Base-by-base conservation (phyloP, 2,888 invertebrate species). In the Stenodera caucasica region DNA sequence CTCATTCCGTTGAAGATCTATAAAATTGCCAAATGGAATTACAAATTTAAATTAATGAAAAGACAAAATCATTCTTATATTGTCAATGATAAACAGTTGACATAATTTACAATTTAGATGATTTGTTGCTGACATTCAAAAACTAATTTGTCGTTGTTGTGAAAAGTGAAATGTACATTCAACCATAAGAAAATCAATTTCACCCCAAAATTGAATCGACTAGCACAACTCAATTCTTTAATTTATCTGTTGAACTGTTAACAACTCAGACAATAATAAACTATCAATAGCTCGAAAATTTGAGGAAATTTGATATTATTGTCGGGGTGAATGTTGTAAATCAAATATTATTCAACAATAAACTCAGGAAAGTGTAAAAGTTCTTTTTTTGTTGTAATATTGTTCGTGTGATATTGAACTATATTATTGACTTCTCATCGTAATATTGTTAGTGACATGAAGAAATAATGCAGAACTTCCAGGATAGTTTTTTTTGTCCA, bases 201-300 rank as follows among this genome's bases (percentile, higher is more conserved):
- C 56, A n/a, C 29, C 35, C 26, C 35, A 53, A 33, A 57, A 45
- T 59, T 59, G 51, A 53, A 49, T 14, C 30, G 51, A 50, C 57
- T 53, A 30, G 49, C 33, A 53, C 37, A 33, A 56, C 49, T 32
- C 29, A 56, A 33, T 56, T 60, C 53, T 32, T 56, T 55, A 60
- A 56, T 56, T 60, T 56, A 51, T 59, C 53, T 50, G 51, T 29
- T 54, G 37, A 49, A 49, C 50, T 59, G 51, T 45, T 45, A 53
- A 45, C 58, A 45, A 45, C 23, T 45, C 45, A 45, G 12, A 45
- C 21, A 45, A 45, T 45, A 23, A 23, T 23, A 23, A 23, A 45
- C 45, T 45, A 45, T 45, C 45, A 45, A 45, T 45, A 23, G 45
- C 12, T 45, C 18, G 23, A 45, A 45, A 45, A 23, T 45, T 21